Evolutionary conservation across 1,140 invertebrate genomes (phyloP), one percentile per base, ranked within the genome.

Genomic region (Brachionus sp.): DNA sequence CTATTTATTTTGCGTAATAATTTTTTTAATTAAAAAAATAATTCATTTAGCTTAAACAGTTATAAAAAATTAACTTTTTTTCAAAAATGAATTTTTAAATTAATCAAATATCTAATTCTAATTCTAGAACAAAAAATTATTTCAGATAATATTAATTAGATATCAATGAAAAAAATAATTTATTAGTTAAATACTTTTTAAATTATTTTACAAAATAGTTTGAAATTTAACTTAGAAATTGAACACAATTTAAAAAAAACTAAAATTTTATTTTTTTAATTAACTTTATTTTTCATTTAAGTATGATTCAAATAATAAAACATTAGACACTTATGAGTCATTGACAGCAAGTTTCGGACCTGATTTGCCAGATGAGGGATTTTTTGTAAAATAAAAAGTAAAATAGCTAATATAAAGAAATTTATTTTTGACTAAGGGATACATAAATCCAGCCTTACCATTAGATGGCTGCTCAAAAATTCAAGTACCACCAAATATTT

Each of bases 401-500:
- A 64, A 70, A 70, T 29, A 29, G 13, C 6, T 77, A 75, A 50
- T 16, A 29, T 12, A 33, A 50, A 29, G 29, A 33, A 23, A 16
- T 70, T 70, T 9, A 39, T 37, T 16, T 70, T 37, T 66, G 64
- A 23, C 33, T 42, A 33, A 82, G 80, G 80, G 80, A 16, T 68
- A 46, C 35, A 82, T 82, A 62, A 53, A 23, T 33, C 35, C 44
- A 46, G 29, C 62, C 4, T 50, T 33, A n/a, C 80, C 80, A 37
- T 10, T 44, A 19, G 50, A 25, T 44, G 80, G 44, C 6, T 82
- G 80, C 66, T 12, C 44, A 4, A 82, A 66, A 68, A 70, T 82
- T 12, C n/a, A 44, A 66, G 57, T 39, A 23, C 80, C 80, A 9
- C 80, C 80, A 44, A 80, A 80, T 29, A n/a, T 66, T 5, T 80